Evolutionary conservation across 1,140 invertebrate species (phyloP).

Genomic region (Parasteatoda tepidariorum): DNA sequence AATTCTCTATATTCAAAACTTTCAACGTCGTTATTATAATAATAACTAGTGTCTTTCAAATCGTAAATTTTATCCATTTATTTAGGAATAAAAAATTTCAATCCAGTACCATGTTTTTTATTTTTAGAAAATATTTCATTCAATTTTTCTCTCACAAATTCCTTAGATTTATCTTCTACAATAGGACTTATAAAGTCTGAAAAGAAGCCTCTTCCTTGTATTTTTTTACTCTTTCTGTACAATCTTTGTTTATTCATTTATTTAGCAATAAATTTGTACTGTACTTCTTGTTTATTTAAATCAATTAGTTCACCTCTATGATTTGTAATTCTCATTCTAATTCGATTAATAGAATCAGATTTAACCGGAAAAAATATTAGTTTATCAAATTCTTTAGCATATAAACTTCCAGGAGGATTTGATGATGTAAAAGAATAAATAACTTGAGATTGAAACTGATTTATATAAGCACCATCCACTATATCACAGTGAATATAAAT

Average conservation of each 20-base stretch:
- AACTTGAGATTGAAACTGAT: not conserved
- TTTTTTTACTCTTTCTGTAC: not conserved
- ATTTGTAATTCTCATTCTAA: conserved; percentile 15
- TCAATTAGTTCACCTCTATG: not conserved
- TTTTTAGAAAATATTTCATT: not conserved
- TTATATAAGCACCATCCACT: not conserved
- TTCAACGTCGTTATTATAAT: not conserved
- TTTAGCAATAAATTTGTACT: not conserved
- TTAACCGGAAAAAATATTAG: not conserved
- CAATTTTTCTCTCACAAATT: not conserved
- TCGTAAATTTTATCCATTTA: conserved; percentile 10
- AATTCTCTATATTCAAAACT: not conserved
- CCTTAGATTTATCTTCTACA: not conserved
- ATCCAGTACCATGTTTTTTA: not conserved
- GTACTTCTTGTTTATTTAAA: not conserved
- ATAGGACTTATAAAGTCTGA: too few relatives aligned
- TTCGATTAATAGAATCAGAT: not conserved
- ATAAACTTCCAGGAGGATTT: not conserved
- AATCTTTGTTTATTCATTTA: not conserved
- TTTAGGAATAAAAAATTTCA: not conserved
- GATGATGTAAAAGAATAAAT: conserved; percentile 5
- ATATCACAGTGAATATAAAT: conserved; percentile 37
- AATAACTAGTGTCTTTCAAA: conserved; percentile 6
- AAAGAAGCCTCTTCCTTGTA: not conserved
- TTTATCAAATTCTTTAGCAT: not conserved